These are phyloP conservation scores for Drosophila yooni DNA, from an alignment of 2,888 invertebrate genomes.

Conservation along the genomic window DNA sequence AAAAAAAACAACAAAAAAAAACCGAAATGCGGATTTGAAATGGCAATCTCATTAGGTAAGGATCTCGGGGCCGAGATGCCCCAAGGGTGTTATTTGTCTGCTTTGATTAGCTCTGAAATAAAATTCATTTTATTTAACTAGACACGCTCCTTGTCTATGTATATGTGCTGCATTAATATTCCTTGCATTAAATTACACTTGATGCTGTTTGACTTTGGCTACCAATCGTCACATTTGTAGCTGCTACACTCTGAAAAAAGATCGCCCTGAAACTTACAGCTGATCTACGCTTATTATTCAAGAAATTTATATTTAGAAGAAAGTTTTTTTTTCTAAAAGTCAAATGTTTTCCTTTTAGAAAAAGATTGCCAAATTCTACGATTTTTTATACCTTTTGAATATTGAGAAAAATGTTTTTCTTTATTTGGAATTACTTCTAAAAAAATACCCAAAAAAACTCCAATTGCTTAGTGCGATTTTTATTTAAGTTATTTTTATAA, in stretches of 20 bases:
- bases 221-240: constrained; percentile 8
- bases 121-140: neutral
- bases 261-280: neutral
- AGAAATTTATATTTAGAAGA: neutral
- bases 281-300: neutral
- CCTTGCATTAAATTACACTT: neutral
- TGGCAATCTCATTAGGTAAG: constrained; percentile 45
- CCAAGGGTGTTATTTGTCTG: constrained; percentile 4
- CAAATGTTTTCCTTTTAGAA: neutral
- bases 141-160: neutral
- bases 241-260: neutral
- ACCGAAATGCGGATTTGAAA: constrained; percentile 16
- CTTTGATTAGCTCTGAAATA: constrained; percentile 4
- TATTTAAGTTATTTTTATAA: too few relatives aligned
- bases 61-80: neutral
- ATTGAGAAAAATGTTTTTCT: too few relatives aligned
- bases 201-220: neutral
- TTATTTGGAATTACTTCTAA: too few relatives aligned
- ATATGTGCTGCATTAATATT: neutral
- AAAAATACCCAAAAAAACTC: too few relatives aligned
- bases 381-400: neutral
- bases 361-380: neutral
- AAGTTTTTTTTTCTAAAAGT: too few relatives aligned
- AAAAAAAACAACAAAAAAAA: constrained; percentile 2
- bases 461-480: too few relatives aligned